phyloP scores from a whole-genome alignment of 1,140 invertebrate species.

The Venturia canescens region DNA sequence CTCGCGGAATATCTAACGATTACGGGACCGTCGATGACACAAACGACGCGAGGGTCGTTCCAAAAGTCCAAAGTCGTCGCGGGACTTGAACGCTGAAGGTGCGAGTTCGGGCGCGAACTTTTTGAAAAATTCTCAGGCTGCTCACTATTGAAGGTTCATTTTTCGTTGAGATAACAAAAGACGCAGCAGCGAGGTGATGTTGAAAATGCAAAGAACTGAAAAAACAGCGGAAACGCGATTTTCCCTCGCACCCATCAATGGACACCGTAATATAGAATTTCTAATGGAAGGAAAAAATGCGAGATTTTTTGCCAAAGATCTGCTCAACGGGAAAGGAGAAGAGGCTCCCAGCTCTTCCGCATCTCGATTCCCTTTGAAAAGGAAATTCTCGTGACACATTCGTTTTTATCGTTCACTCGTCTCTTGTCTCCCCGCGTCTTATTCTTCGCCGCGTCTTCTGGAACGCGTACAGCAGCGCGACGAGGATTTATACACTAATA shows the following conservation, averaged over 20 bases:
- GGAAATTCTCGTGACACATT: slow-evolving; percentile 75
- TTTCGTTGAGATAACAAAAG: not conserved
- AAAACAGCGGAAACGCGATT: not conserved
- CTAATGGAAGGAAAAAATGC: slow-evolving; percentile 6
- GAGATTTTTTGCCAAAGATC: not conserved
- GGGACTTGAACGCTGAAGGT: too few species aligned
- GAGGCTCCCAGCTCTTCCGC: not conserved
- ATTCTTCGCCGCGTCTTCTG: slow-evolving; percentile 46
- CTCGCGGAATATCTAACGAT: too few species aligned
- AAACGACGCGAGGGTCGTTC: too few species aligned
- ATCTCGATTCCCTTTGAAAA: slow-evolving; percentile 67
- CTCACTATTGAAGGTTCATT: not conserved
- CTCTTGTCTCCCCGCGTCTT: not conserved
- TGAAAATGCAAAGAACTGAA: too few species aligned
- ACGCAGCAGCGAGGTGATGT: too few species aligned
- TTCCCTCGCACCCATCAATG: slow-evolving; percentile 16
- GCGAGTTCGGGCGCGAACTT: too few species aligned
- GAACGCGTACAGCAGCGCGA: slow-evolving; percentile 23
- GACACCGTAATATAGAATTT: slow-evolving; percentile 25
- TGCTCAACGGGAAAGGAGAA: not conserved
- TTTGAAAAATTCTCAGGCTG: not conserved
- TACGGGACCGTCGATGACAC: too few species aligned
- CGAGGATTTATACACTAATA: not conserved
- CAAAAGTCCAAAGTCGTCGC: too few species aligned
- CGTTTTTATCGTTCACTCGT: slow-evolving; percentile 68